These are phyloP conservation scores for Syngnathus scovelli DNA, from an alignment of 2,113 vertebrate species.

Conservation along the genomic window DNA sequence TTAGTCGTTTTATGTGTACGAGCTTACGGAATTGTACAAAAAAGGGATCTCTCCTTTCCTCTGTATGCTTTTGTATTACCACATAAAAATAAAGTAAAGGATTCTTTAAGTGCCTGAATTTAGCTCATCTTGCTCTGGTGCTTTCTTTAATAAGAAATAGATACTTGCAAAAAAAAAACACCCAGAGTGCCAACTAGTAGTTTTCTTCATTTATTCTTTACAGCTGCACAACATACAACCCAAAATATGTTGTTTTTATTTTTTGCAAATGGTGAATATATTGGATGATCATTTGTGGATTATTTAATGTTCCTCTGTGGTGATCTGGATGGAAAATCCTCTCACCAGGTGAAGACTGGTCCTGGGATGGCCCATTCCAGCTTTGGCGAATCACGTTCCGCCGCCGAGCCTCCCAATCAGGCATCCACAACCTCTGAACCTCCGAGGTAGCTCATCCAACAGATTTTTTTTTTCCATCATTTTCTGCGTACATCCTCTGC, in stretches of 20 bases:
- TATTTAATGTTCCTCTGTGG: not conserved
- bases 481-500: not conserved
- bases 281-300: not conserved
- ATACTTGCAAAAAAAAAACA: not conserved
- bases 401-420: not conserved
- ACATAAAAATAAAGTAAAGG: slow-evolving; percentile 73
- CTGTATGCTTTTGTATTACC: slow-evolving; percentile 73
- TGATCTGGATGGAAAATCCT: not conserved
- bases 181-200: not conserved
- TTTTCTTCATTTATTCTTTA: not conserved
- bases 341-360: not conserved
- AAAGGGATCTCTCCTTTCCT: slow-evolving; percentile 66
- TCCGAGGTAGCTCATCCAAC: not conserved
- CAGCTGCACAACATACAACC: no score
- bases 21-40: slow-evolving; percentile 62
- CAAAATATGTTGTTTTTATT: not conserved
- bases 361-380: not conserved
- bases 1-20: slow-evolving; percentile 64
- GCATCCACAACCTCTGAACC: not conserved
- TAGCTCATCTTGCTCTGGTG: slow-evolving; percentile 40
- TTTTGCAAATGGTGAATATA: not conserved
- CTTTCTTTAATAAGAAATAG: slow-evolving; percentile 15
- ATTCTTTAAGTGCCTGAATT: slow-evolving; percentile 78
- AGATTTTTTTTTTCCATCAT: not conserved
- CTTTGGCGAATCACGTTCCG: not conserved